A percentile compares a stretch with the other conserved stretches of the same genome.
Conservation (phyloP, 2,888 invertebrate genomes). For the Kryphioiulus occultus region DNA sequence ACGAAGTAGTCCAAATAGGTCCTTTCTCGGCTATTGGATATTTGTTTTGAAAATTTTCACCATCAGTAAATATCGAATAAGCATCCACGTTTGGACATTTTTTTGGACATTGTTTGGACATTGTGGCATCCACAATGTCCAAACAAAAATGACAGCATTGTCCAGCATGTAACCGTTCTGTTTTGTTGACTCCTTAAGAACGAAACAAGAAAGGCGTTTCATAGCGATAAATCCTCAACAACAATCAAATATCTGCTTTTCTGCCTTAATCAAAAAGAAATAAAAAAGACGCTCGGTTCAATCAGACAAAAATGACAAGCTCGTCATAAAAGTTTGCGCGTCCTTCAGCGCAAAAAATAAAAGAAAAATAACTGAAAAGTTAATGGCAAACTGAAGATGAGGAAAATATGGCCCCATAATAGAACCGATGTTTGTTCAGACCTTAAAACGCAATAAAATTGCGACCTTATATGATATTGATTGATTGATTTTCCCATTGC, state of each 20-base stretch:
- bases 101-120: no score
- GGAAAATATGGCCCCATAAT: background rate
- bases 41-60: slow-evolving; percentile 22
- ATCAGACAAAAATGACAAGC: background rate
- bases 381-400: background rate
- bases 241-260: slow-evolving; percentile 35
- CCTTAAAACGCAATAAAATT: slow-evolving; percentile 21
- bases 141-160: background rate
- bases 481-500: no score
- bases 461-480: no score
- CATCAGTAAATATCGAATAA: background rate
- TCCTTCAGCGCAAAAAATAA: background rate
- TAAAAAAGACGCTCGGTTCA: background rate
- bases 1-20: background rate
- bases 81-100: no score
- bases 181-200: background rate
- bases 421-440: background rate
- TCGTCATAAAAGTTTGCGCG: background rate
- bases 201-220: slow-evolving; percentile 8
- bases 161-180: slow-evolving; percentile 1
- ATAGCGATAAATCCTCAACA: background rate
- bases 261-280: slow-evolving; percentile 2
- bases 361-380: background rate
- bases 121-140: background rate
- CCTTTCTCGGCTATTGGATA: background rate